Evolutionary conservation across 2,797 vertebrate genomes (phyloP).

Genomic region (Halcyon leucocephala): DNA sequence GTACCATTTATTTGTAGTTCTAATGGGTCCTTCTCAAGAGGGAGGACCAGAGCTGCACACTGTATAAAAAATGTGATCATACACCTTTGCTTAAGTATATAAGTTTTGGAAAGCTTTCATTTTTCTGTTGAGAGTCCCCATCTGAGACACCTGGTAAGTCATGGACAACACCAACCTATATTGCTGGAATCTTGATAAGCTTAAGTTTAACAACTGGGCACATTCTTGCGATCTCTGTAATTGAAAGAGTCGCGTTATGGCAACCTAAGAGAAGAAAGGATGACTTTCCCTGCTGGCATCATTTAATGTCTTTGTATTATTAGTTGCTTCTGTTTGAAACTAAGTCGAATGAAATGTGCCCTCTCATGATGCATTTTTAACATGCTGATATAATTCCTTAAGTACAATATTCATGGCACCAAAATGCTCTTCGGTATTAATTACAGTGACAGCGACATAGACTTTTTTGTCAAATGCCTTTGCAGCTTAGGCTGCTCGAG

Average conservation of each 20-base stretch:
- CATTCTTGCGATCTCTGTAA: not conserved
- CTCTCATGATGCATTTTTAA: conserved; percentile 64
- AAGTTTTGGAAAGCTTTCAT: not conserved
- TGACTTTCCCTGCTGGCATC: not conserved
- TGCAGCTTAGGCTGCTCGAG: not conserved
- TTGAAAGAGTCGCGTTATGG: conserved; percentile 8
- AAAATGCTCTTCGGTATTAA: conserved; percentile 59
- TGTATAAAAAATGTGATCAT: not conserved
- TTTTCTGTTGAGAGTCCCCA: not conserved
- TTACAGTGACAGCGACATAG: conserved; percentile 37
- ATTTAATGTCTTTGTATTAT: conserved; percentile 30
- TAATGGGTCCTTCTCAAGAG: not conserved
- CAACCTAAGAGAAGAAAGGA: conserved; percentile 2
- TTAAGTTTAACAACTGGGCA: not conserved
- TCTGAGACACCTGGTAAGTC: not conserved
- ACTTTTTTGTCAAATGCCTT: conserved; percentile 40
- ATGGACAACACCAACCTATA: not conserved
- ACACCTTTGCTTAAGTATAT: not conserved
- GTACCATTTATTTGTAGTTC: not conserved
- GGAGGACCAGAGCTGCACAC: not conserved
- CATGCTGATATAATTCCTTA: conserved; percentile 59
- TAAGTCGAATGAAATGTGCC: conserved; percentile 40
- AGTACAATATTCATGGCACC: conserved; percentile 62
- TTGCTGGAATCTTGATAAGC: not conserved
- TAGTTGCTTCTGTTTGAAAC: conserved; percentile 37